A percentile compares a stretch with the other conserved stretches of the same genome.
Evolutionary conservation across 2,797 vertebrate genomes (phyloP).

Genomic region (Trachurus trachurus): DNA sequence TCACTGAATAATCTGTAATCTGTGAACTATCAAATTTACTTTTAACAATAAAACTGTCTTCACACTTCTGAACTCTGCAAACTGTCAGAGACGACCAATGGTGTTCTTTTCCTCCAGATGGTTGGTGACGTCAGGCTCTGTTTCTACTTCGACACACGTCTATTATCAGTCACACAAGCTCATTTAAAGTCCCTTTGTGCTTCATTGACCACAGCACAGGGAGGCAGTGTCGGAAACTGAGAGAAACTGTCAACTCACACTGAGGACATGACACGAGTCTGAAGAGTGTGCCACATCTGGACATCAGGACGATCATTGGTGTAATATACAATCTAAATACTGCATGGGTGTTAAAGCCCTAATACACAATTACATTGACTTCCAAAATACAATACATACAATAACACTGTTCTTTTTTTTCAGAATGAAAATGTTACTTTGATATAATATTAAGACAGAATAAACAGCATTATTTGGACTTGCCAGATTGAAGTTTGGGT

Average conservation of each 20-base stretch:
- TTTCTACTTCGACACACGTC: conserved; percentile 49
- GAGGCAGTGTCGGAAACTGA: conserved; percentile 69
- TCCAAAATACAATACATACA: too few relatives aligned
- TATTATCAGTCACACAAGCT: conserved; percentile 57
- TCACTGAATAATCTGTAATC: background rate
- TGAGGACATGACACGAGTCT: conserved; percentile 19
- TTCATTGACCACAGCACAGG: conserved; percentile 35
- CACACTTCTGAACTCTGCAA: background rate
- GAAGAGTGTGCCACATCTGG: conserved; percentile 5
- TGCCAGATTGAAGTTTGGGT: too few relatives aligned
- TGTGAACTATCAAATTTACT: background rate
- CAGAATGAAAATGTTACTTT: too few relatives aligned
- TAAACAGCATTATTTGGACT: too few relatives aligned
- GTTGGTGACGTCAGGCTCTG: conserved; percentile 49
- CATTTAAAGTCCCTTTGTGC: conserved; percentile 59
- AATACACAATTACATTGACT: too few relatives aligned
- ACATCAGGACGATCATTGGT: background rate
- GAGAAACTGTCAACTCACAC: conserved; percentile 46
- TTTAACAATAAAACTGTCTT: background rate
- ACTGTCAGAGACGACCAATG: conserved; percentile 20
- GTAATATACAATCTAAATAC: too few relatives aligned
- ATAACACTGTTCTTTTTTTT: too few relatives aligned
- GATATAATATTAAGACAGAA: too few relatives aligned
- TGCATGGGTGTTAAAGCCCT: too few relatives aligned
- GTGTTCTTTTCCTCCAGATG: conserved; percentile 68